phyloP scores from a whole-genome alignment of 2,113 vertebrate species.

The Bubalus kerabau region DNA sequence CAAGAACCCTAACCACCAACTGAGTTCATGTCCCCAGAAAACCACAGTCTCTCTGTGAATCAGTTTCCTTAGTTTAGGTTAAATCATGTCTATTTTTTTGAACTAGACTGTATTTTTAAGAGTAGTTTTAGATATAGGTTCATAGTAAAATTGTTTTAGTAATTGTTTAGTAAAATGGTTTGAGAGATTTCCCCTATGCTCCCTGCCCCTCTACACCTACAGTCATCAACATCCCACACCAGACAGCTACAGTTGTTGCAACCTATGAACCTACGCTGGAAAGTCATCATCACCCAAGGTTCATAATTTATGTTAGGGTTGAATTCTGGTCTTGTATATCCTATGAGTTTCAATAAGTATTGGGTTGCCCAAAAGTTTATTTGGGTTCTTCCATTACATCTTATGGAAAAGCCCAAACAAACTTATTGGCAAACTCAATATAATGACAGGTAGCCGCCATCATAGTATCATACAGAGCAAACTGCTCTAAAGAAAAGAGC shows the following conservation, averaged over 20 bases:
- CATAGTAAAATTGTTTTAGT: background rate
- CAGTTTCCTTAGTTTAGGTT: background rate
- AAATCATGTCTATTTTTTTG: background rate
- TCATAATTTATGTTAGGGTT: background rate
- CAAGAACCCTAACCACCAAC: background rate
- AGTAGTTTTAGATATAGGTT: background rate
- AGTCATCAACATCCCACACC: background rate
- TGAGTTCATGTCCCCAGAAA: background rate
- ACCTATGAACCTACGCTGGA: accelerated
- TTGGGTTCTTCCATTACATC: background rate
- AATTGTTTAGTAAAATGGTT: too few species aligned
- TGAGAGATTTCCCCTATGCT: background rate
- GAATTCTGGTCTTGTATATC: background rate
- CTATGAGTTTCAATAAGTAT: background rate
- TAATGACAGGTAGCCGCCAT: background rate
- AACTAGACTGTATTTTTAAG: background rate
- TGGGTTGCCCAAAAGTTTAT: background rate
- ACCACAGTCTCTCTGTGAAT: background rate
- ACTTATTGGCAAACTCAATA: background rate
- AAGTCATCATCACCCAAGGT: background rate
- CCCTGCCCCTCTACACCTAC: background rate
- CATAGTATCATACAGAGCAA: background rate
- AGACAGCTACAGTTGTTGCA: background rate
- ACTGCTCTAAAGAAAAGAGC: background rate
- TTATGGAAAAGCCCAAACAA: background rate